Evolutionary conservation across 2,888 invertebrate genomes (phyloP), one percentile per base, ranked within the genome.

Genomic region (Tetropium fuscum): DNA sequence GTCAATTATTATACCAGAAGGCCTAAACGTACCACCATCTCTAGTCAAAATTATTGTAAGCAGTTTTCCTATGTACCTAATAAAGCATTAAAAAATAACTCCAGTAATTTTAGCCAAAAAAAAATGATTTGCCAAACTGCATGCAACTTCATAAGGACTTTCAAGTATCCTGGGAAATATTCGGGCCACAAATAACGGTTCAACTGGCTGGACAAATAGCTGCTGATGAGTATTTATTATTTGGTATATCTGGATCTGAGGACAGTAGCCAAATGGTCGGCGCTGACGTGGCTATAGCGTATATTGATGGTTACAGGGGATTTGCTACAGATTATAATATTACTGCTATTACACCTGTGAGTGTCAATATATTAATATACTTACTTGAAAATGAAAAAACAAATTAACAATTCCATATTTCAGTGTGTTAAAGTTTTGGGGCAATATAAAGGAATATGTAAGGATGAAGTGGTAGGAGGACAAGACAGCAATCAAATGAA

Each of bases 91-190:
- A 25, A 5, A 10, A 44, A 3, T 8, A 13, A 2, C 8, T 10
- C 13, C 5, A 40, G 6, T 7, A 19, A 25, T 71, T 70, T 49
- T 68, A 86, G 81, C 85, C 86, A 0, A 86, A 86, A 66, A 87
- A 88, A 73, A 86, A 88, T 60, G 82, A 87, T 43, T 79, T 95
- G 59, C 94, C 95, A 41, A 91, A 93, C 80, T 96, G 96, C 77
- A 82, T 89, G 43, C 95, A 95, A 80, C 84, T 96, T 53, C 95
- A 96, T 81, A 90, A 90, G 78, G 88, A 92, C 78, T 84, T 90
- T 66, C 93, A 94, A 83, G 87, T 94, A 1, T 89, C 92, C 6
- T 96, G 95, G 95, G 95, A 95, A 79, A 90, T 95, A 18, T 95
- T 95, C 80, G 95, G 95, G 0, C 92, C 91, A 15, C 91, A 91